phyloP scores from a whole-genome alignment of 1,140 invertebrate genomes.

The Magallana ariakensis region DNA sequence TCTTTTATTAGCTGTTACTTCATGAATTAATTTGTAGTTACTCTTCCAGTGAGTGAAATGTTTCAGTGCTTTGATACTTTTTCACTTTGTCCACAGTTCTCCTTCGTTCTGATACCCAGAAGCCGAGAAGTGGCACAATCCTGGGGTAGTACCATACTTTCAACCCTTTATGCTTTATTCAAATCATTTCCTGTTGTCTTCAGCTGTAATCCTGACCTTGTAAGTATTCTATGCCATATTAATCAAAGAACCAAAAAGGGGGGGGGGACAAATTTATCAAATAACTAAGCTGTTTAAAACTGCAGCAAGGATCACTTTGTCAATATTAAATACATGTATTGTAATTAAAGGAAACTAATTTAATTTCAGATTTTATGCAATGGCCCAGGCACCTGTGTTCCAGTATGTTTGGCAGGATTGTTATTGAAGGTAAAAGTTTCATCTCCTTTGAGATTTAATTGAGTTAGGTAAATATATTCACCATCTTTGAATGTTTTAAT shows the following conservation, averaged over 20 bases:
- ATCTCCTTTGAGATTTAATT: background rate
- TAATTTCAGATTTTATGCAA: conserved; percentile 83
- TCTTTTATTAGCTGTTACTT: too few relatives aligned
- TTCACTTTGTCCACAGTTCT: conserved; percentile 75
- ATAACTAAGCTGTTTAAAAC: background rate
- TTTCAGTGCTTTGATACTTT: too few relatives aligned
- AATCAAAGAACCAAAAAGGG: too few relatives aligned
- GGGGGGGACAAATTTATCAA: too few relatives aligned
- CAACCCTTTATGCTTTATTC: conserved; percentile 87
- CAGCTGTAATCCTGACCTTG: conserved; percentile 86
- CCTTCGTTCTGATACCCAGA: conserved; percentile 86
- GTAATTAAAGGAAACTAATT: too few relatives aligned
- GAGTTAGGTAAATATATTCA: background rate
- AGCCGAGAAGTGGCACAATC: conserved; percentile 93
- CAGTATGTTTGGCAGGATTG: conserved; percentile 87
- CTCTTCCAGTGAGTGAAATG: too few relatives aligned
- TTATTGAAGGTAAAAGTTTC: conserved; percentile 72
- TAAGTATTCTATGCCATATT: conserved; percentile 66
- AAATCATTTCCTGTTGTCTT: conserved; percentile 87
- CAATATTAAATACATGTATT: too few relatives aligned
- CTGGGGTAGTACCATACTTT: conserved; percentile 88
- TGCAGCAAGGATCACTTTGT: too few relatives aligned
- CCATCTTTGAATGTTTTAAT: conserved; percentile 10
- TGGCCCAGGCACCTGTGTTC: conserved; percentile 97
- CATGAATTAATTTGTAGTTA: too few relatives aligned